phyloP scores from a whole-genome alignment of 2,113 vertebrate genomes.

The Microtus pennsylvanicus region DNA sequence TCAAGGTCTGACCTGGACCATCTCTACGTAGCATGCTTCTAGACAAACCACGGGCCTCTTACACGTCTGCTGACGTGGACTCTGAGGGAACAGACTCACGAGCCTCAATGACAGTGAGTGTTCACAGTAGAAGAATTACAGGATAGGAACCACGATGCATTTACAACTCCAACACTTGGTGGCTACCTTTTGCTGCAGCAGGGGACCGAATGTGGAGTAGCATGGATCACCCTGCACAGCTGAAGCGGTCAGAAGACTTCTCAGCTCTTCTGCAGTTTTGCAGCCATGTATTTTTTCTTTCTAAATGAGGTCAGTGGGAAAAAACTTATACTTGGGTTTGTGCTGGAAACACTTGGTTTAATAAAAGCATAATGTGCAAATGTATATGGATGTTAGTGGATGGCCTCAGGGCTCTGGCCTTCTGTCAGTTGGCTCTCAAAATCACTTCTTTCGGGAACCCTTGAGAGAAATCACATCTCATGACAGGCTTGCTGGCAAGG shows the following conservation, averaged over 20 bases:
- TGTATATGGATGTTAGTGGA: conserved; percentile 47
- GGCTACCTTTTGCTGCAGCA: neutral
- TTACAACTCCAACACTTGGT: neutral
- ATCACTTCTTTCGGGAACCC: conserved; percentile 58
- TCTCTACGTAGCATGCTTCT: neutral
- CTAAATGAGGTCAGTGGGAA: conserved; percentile 64
- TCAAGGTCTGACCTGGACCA: neutral
- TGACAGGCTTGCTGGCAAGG: conserved; percentile 64
- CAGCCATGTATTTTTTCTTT: conserved; percentile 37
- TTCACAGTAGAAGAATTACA: neutral
- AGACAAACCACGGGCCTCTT: neutral
- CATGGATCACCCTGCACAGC: rapidly evolving
- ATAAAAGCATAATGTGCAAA: conserved; percentile 63
- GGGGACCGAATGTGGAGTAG: too few species aligned
- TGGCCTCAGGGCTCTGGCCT: conserved; percentile 52
- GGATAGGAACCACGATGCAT: neutral
- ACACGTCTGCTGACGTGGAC: neutral
- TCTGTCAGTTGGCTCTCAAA: conserved; percentile 65
- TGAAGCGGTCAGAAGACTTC: neutral
- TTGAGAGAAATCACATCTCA: conserved; percentile 66
- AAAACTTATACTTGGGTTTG: conserved; percentile 30
- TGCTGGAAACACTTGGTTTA: conserved; percentile 61
- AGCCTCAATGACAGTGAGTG: neutral
- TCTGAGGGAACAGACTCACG: neutral
- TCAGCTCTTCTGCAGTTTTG: neutral